Evolutionary conservation across 2,888 invertebrate genomes (phyloP).

Genomic region (Melinopterus prodromus): DNA sequence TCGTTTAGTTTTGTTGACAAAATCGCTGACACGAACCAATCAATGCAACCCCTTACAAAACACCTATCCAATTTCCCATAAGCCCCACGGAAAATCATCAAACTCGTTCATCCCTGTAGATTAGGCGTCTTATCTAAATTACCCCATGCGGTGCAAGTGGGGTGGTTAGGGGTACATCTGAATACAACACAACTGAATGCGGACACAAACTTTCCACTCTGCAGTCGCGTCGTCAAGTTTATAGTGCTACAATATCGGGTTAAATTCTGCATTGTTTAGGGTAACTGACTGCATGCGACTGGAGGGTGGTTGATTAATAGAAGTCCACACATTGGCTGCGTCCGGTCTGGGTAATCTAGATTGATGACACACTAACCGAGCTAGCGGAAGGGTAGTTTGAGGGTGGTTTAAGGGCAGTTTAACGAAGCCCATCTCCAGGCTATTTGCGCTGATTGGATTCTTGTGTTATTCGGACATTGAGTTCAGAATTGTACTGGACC

Average conservation of each 20-base stretch:
- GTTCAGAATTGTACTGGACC: neutral
- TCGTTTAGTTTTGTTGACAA: too few relatives aligned
- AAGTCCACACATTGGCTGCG: slow-evolving; percentile 16
- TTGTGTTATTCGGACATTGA: neutral
- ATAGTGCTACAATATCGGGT: neutral
- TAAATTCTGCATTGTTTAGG: slow-evolving; percentile 23
- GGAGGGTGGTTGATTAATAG: slow-evolving; percentile 15
- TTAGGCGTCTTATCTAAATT: neutral
- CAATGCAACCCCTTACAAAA: too few relatives aligned
- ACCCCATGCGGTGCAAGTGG: neutral
- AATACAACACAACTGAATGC: neutral
- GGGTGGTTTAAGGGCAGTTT: slow-evolving; percentile 21
- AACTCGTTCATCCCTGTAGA: neutral
- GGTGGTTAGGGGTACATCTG: neutral
- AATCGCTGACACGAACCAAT: too few relatives aligned
- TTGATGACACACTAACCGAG: slow-evolving; percentile 20
- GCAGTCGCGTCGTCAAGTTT: neutral
- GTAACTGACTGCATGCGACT: slow-evolving; percentile 5
- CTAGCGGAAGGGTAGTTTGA: slow-evolving; percentile 11
- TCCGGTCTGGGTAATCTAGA: slow-evolving; percentile 25
- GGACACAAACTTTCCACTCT: neutral
- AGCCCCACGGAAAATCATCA: neutral
- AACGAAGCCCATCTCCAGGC: slow-evolving; percentile 19
- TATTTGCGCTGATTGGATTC: neutral
- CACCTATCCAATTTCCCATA: too few relatives aligned